Evolutionary conservation across 2,888 invertebrate species (phyloP), one percentile per base, ranked within the genome.

Genomic region (Sminthurides aquaticus): DNA sequence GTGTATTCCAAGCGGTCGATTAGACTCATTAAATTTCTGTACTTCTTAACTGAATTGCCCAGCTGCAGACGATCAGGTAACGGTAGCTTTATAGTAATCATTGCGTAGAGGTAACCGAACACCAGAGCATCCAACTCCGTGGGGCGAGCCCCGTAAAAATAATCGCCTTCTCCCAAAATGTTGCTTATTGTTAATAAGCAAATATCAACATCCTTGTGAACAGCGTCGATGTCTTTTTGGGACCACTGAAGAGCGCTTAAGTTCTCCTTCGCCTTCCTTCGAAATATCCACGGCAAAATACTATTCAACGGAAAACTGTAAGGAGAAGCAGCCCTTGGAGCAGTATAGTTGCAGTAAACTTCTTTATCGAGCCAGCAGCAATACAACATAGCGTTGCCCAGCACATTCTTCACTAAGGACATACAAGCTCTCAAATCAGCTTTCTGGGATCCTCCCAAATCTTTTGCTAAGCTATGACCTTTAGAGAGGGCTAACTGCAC

Each of bases 101-200:
- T 88, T 0, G 93, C 90, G 80, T 90, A 98, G n/a, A 98, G 84
- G 80, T 98, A 98, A 0, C 97, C 98, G 82, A 96, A 99, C 0
- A 94, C 91, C 43, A 98, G 80, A 1, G 97, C 97, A 80, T 99
- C 98, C 69, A 97, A 81, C 80, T 98, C 97, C 29, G 94, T 94
- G 0, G 96, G 95, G 62, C 91, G 66, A 2, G 68, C 83, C 5
- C 88, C 89, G 78, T 90, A 93, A 80, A 97, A 95, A 78, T 86
- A 94, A 55, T 85, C 83, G 63, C 85, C 85, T 25, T 87, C 86
- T 3, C 88, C 91, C 0, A 98, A 81, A 69, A 93, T 85, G 74
- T 89, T 88, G 57, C 91, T 89, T 3, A 98, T 80, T 0, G 93
- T 90, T 73, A 88, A 86, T 75, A 96, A 95, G 77, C 93, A 94